Evolutionary conservation across 1,140 invertebrate species (phyloP), one percentile per base, ranked within the genome.

Genomic region (Achroia grisella): DNA sequence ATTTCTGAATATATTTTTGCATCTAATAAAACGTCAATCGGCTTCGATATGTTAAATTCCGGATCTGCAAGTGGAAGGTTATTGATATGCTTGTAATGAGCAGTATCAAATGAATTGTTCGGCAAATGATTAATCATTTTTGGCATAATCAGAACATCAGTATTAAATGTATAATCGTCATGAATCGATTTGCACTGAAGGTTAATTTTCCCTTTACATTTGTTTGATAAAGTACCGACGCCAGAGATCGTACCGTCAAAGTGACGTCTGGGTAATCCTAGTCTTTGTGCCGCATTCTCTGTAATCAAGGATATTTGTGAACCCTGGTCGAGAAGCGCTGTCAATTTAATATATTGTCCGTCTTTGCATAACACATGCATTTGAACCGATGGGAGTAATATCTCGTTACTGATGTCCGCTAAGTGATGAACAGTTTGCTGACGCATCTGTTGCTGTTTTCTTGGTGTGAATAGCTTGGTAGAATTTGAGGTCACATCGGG

Each of bases 61-160:
- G 52, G 52, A 11, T 54, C 44, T 4, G 52, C 52, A 40, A 54
- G 30, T 33, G 40, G 14, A n/a, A 54, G 14, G 15, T 28, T 32
- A 10, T 49, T 10, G 6, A 54, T 9, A 34, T 54, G 23, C 4
- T 10, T 1, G 12, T 29, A 57, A 2, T 32, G 1, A 14, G 17
- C 2, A 4, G 23, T 50, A 6, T 10, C 0, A 32, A 50, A 44
- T 11, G 48, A 39, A 0, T 2, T 9, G 13, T 39, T 40, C 1
- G 48, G 48, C 8, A 50, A 17, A 9, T 50, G 39, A 27, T 44
- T 44, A 1, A 44, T 30, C 0, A 50, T 15, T 27, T 39, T 44
- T 17, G 28, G 4, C 36, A 50, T 44, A 1, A 50, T 15, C 1
- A 44, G 11, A 0, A 41, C 36, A n/a, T 50, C 35, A 8, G 41